Conservation (phyloP, 1,140 invertebrate genomes). For the Drosophila tropicalis region DNA sequence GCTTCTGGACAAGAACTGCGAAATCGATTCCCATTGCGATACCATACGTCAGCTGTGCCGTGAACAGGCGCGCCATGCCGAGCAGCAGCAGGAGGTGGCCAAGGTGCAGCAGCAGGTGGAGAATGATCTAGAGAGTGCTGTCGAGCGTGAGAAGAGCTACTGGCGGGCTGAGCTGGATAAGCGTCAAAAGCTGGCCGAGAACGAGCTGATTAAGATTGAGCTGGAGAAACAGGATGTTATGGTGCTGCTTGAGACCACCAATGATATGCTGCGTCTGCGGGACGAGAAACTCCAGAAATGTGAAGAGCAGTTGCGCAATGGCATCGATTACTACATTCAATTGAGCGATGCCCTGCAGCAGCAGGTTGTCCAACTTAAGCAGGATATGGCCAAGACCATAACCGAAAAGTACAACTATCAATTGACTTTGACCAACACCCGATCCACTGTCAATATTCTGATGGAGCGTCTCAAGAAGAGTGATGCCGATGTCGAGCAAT, state of each 20-base stretch:
- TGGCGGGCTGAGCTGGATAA: constrained; percentile 84
- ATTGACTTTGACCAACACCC: constrained; percentile 83
- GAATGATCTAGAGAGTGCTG: constrained; percentile 73
- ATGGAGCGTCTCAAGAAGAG: constrained; percentile 84
- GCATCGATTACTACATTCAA: constrained; percentile 81
- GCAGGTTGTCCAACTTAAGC: constrained; percentile 77
- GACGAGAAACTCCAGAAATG: constrained; percentile 83
- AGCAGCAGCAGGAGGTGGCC: constrained; percentile 83
- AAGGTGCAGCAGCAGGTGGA: constrained; percentile 83
- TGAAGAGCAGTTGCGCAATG: constrained; percentile 77
- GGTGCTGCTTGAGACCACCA: constrained; percentile 79
- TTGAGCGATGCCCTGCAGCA: constrained; percentile 74
- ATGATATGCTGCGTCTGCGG: constrained; percentile 77
- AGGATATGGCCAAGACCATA: constrained; percentile 80
- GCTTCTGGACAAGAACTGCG: constrained; percentile 79
- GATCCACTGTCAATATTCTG: constrained; percentile 84
- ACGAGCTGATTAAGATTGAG: constrained; percentile 84
- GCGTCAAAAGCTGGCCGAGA: constrained; percentile 84
- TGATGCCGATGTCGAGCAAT: constrained; percentile 84
- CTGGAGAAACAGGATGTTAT: constrained; percentile 84
- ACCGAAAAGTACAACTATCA: constrained; percentile 84
- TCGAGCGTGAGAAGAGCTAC: constrained; percentile 83
- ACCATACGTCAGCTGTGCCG: constrained; percentile 77
- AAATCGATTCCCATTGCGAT: constrained; percentile 76
- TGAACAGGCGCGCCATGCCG: constrained; percentile 74